phyloP scores from a whole-genome alignment of 2,797 vertebrate genomes.

The Acanthurus leucopareius region DNA sequence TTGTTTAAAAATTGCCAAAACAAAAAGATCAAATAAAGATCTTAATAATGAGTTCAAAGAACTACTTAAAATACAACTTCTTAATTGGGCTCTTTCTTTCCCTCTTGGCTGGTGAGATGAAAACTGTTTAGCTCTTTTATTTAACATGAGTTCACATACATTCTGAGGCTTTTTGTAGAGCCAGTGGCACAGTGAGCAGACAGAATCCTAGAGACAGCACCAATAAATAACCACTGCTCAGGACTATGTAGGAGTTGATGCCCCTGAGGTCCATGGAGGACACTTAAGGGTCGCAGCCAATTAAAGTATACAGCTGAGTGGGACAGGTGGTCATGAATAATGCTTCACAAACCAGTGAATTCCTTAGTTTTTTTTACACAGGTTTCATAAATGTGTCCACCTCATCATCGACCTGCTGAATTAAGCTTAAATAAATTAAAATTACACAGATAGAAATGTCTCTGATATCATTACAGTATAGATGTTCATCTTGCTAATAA shows the following conservation, averaged over 20 bases:
- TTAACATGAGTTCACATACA: slow-evolving; percentile 62
- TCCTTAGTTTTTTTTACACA: slow-evolving; percentile 8
- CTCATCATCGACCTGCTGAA: slow-evolving; percentile 11
- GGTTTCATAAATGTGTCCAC: slow-evolving; percentile 41
- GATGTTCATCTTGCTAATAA: not conserved
- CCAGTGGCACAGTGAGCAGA: slow-evolving; percentile 10
- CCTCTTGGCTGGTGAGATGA: slow-evolving; percentile 28
- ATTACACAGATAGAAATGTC: not conserved
- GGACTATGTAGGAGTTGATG: slow-evolving; percentile 43
- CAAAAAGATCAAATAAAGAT: too few relatives aligned
- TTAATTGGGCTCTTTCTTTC: slow-evolving; percentile 20
- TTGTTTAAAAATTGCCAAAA: too few relatives aligned
- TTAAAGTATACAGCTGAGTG: slow-evolving; percentile 58
- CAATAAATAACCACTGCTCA: slow-evolving; percentile 64
- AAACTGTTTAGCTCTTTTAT: slow-evolving; percentile 61
- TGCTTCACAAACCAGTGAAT: slow-evolving; percentile 19
- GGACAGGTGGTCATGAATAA: slow-evolving; percentile 73
- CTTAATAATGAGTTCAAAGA: not conserved
- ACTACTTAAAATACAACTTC: slow-evolving; percentile 16
- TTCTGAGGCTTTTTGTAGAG: slow-evolving; percentile 46
- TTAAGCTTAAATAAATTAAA: not conserved
- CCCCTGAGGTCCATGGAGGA: slow-evolving; percentile 52
- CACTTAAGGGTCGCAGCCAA: slow-evolving; percentile 53
- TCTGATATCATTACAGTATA: not conserved
- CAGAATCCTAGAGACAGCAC: slow-evolving; percentile 61